Evolutionary conservation across 2,797 vertebrate species (phyloP).

Genomic region (Betta splendens): DNA sequence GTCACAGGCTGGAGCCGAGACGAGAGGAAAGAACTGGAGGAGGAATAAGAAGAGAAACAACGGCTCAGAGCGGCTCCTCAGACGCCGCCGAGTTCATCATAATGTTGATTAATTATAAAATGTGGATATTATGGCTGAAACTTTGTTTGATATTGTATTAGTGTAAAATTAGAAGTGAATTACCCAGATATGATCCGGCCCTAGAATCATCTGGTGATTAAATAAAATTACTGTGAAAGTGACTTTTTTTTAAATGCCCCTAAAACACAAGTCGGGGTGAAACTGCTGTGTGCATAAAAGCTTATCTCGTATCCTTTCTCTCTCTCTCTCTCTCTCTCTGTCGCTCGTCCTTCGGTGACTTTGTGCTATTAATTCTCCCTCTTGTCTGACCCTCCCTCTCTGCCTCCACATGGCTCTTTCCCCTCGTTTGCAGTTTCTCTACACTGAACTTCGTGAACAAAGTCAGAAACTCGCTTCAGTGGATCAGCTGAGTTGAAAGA

Average conservation of each 20-base stretch:
- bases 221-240: conserved; percentile 39
- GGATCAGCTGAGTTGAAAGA: background rate
- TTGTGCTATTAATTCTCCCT: conserved; percentile 20
- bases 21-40: no score
- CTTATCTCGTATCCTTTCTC: conserved; percentile 31
- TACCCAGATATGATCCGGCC: conserved; percentile 24
- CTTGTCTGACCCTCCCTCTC: background rate
- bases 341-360: conserved; percentile 32
- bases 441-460: conserved; percentile 23
- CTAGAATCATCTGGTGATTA: conserved; percentile 41
- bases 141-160: conserved; percentile 10
- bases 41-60: no score
- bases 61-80: background rate
- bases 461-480: conserved; percentile 9
- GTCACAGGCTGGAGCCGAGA: background rate
- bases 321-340: conserved; percentile 16
- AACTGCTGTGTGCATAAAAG: conserved; percentile 30
- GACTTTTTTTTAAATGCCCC: conserved; percentile 16
- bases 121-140: background rate
- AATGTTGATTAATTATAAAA: background rate
- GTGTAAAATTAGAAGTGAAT: conserved; percentile 36
- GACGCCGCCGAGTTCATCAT: background rate
- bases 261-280: conserved; percentile 27
- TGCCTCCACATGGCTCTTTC: background rate
- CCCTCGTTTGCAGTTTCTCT: conserved; percentile 31